A percentile compares a stretch with the other conserved stretches of the same genome.
Conservation (phyloP, 2,797 vertebrate genomes). For the Chromobotia macracanthus region DNA sequence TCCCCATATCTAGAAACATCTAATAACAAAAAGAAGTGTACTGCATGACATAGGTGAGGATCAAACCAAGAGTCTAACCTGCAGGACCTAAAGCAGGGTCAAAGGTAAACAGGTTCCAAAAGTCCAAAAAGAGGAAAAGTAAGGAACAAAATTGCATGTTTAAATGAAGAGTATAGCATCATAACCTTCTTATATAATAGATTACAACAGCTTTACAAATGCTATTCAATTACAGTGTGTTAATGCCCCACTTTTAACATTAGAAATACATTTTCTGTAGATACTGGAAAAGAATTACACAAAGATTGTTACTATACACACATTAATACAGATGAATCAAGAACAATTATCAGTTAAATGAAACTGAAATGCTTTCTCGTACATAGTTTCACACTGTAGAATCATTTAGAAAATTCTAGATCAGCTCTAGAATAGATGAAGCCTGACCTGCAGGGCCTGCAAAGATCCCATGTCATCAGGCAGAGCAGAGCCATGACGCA, state of each 20-base stretch:
- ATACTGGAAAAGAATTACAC: too few species aligned
- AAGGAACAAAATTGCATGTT: conserved; percentile 69
- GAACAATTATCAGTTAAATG: too few species aligned
- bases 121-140: conserved; percentile 74
- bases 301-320: too few species aligned
- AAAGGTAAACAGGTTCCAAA: conserved; percentile 88
- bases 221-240: neutral
- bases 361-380: too few species aligned
- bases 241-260: neutral
- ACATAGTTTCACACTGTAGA: too few species aligned
- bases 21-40: conserved; percentile 36
- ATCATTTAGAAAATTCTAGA: neutral
- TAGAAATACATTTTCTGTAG: too few species aligned
- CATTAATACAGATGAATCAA: too few species aligned
- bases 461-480: conserved; percentile 64
- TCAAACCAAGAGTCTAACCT: conserved; percentile 88
- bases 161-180: conserved; percentile 83
- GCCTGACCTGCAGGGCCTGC: conserved; percentile 80
- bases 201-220: too few species aligned
- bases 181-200: conserved; percentile 18
- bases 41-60: conserved; percentile 58
- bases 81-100: conserved; percentile 85
- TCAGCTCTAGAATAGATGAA: conserved; percentile 31
- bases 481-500: conserved; percentile 63
- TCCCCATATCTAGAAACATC: neutral